Evolutionary conservation across 1,140 invertebrate species (phyloP), one percentile per base, ranked within the genome.

Genomic region (Conopomorpha cramerella): DNA sequence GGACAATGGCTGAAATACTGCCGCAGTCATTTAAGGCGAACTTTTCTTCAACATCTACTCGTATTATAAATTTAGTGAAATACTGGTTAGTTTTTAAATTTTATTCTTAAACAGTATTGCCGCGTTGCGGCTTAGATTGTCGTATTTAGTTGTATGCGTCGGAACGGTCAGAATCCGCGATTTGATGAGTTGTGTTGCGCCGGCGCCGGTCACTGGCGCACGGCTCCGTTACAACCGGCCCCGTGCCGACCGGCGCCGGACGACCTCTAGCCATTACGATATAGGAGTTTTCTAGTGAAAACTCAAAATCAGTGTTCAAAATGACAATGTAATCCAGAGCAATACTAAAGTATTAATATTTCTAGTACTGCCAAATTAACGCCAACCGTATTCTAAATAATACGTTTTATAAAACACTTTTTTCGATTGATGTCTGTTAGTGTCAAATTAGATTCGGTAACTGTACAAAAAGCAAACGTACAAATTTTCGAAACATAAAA

Each of bases 361-460:
- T 72, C 65, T 73, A 71, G 68, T 71, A 67, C 68, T 76, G 71
- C 71, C 71, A 76, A 76, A 72, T 53, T 59, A 51, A 67, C 71
- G 68, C 71, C 68, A 73, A 71, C 66, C 65, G 57, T 76, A 71
- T 67, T 70, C 51, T 68, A 63, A 70, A 67, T 44, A 36, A 60
- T 49, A 58, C 59, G 58, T 64, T 65, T 72, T 67, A 53, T 63
- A 49, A 58, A 58, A 61, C 53, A 23, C 61, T 62, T 47, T 68
- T 72, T 68, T 68, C 54, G 55, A 61, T 61, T 46, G 57, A 59
- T 65, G 48, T 70, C 60, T 76, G 11, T 34, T 34, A 76, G 71
- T 76, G 71, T 76, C 71, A 76, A 76, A 76, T 73, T 76, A 76
- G 71, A 71, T 57, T 73, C 71, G 68, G 46, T 67, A 71, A 64